A percentile compares a stretch with the other conserved stretches of the same genome.
phyloP scores from a whole-genome alignment of 2,888 invertebrate genomes.

The Cephonodes hylas region DNA sequence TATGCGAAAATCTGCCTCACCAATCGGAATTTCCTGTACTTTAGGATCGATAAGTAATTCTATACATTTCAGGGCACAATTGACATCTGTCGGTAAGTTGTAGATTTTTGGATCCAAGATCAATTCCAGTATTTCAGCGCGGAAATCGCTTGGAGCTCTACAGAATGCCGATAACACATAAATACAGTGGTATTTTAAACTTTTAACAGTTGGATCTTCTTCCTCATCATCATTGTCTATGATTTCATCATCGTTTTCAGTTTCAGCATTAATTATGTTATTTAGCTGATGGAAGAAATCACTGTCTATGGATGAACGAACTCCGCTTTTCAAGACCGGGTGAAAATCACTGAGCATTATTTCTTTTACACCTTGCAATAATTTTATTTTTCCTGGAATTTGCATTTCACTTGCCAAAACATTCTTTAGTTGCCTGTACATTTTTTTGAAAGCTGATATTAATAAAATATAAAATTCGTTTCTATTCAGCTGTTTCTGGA shows the following conservation, averaged over 20 bases:
- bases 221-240: conserved; percentile 47
- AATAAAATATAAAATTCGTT: conserved; percentile 37
- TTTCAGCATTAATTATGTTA: conserved; percentile 49
- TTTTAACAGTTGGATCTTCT: conserved; percentile 50
- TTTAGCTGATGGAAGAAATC: conserved; percentile 59
- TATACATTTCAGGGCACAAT: conserved; percentile 58
- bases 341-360: conserved; percentile 50
- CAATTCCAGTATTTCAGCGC: conserved; percentile 58
- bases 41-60: conserved; percentile 44
- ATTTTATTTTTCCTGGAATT: conserved; percentile 43
- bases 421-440: conserved; percentile 40
- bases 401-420: conserved; percentile 41
- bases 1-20: conserved; percentile 37
- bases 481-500: conserved; percentile 33
- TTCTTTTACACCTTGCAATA: conserved; percentile 42
- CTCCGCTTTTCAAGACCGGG: conserved; percentile 33
- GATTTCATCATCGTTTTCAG: conserved; percentile 44
- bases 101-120: conserved; percentile 60
- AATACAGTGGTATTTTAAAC: conserved; percentile 57
- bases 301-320: conserved; percentile 46
- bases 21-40: conserved; percentile 52
- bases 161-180: conserved; percentile 63
- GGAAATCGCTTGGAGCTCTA: conserved; percentile 45
- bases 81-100: conserved; percentile 51
- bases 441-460: conserved; percentile 36